Conservation (phyloP, 2,797 vertebrate genomes). For the Nyctibius grandis region DNA sequence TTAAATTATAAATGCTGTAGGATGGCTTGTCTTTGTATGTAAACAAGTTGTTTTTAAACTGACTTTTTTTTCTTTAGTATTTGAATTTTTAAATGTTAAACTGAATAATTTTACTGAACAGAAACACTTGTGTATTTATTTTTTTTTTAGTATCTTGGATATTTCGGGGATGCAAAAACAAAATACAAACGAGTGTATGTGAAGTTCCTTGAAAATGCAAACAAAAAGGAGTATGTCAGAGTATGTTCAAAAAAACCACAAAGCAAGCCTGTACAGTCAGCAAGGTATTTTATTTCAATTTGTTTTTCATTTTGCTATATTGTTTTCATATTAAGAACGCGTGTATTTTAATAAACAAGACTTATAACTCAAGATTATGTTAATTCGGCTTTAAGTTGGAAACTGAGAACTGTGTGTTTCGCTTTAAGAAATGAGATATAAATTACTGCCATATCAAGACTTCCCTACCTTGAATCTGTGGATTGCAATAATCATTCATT, state of each 20-base stretch:
- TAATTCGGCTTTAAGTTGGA: not conserved
- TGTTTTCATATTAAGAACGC: not conserved
- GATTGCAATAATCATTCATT: not conserved
- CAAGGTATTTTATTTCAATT: conserved; percentile 81
- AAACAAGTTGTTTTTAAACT: not conserved
- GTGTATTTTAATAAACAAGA: not conserved
- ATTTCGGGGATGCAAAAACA: conserved; percentile 95
- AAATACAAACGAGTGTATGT: conserved; percentile 97
- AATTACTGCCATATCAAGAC: not conserved
- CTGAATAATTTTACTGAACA: not conserved
- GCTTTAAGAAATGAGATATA: not conserved
- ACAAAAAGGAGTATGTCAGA: conserved; percentile 97
- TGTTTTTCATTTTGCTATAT: not conserved
- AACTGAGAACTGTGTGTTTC: not conserved
- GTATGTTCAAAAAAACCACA: conserved; percentile 94
- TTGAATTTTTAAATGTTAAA: not conserved
- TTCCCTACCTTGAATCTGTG: not conserved
- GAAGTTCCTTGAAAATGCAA: conserved; percentile 96
- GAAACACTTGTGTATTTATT: not conserved
- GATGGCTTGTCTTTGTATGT: not conserved
- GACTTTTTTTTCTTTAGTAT: not conserved
- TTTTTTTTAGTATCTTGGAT: conserved; percentile 89
- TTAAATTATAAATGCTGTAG: not conserved
- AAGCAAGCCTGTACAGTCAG: conserved; percentile 87
- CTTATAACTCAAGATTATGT: not conserved